These are phyloP conservation scores for Melitaea athalia DNA, from an alignment of 2,888 invertebrate species.

Conservation along the genomic window DNA sequence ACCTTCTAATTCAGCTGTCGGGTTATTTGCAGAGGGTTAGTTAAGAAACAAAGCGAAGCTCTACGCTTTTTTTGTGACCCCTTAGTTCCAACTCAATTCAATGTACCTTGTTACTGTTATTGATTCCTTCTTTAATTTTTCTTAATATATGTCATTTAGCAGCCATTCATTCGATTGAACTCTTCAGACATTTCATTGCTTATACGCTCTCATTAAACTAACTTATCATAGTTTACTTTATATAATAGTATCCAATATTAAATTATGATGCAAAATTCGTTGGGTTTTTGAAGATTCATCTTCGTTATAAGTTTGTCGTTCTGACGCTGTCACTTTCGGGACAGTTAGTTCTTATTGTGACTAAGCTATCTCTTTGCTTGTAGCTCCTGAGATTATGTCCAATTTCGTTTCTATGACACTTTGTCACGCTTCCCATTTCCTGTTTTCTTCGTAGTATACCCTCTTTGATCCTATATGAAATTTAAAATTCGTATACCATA, in stretches of 20 bases:
- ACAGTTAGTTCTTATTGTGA: slow-evolving; percentile 37
- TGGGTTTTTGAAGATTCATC: neutral
- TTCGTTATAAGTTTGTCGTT: slow-evolving; percentile 32
- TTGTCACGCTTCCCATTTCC: slow-evolving; percentile 33
- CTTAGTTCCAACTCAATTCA: slow-evolving; percentile 3
- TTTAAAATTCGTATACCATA: slow-evolving; percentile 25
- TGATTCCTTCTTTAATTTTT: neutral
- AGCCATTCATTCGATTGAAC: neutral
- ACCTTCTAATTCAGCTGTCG: neutral
- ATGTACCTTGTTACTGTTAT: slow-evolving; percentile 1
- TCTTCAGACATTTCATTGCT: neutral
- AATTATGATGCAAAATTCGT: neutral
- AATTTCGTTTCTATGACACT: slow-evolving; percentile 19
- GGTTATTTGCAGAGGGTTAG: slow-evolving; percentile 21
- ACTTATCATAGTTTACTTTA: neutral
- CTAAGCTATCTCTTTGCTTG: slow-evolving; percentile 39
- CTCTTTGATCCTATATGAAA: slow-evolving; percentile 45
- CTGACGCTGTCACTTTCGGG: slow-evolving; percentile 35
- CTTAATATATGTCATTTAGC: no score
- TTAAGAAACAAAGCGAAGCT: slow-evolving; percentile 20
- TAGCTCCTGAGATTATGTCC: slow-evolving; percentile 28
- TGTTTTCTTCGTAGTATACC: slow-evolving; percentile 38
- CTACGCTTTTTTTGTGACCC: neutral
- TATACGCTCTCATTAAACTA: neutral
- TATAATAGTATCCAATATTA: slow-evolving; percentile 1